Evolutionary conservation across 2,888 invertebrate genomes (phyloP), one percentile per base, ranked within the genome.

Genomic region (Gonocerus acuteangulatus): DNA sequence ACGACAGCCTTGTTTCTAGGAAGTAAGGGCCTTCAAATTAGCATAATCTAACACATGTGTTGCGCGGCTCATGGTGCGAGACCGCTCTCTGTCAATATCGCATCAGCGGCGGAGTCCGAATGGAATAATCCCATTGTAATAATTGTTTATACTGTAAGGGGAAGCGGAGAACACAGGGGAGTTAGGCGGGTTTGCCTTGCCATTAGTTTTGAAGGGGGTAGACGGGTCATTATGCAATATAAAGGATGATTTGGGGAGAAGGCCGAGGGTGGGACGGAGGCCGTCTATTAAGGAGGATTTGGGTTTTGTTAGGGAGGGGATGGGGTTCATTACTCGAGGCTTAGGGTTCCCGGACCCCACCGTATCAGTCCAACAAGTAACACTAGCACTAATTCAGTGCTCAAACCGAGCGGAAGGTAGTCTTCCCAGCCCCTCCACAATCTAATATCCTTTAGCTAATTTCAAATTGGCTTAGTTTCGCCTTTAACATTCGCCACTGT

Each of bases 151-250:
- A 27, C 32, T 19, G 27, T 27, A 27, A 27, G 27, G 27, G 27
- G 27, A 27, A 9, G 27, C 4, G 9, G 27, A 27, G 18, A 18
- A 22, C 54, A 39, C n/a, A 22, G 9, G 21, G 48, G 39, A 44
- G 15, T 16, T 15, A 18, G 44, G 54, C 18, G 54, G 54, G 54
- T 39, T 51, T 51, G 49, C 49, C 49, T 51, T 18, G 49, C 49
- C 49, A 51, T 51, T 59, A 47, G 47, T 48, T 36, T 36, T 45
- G 59, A 59, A 54, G 52, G 52, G 51, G 48, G 48, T 15, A 19
- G 32, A 44, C 21, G 54, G 63, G 63, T 61, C 61, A 63, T 63
- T 63, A 63, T 61, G 58, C 63, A 61, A 63, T 63, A 63, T 63
- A 63, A 63, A 61, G 56, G 63, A 63, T 63, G 63, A 61, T 60